A percentile compares a stretch with the other conserved stretches of the same genome.
Evolutionary conservation across 2,888 invertebrate species (phyloP).

Genomic region (Pachydiplax longipennis): DNA sequence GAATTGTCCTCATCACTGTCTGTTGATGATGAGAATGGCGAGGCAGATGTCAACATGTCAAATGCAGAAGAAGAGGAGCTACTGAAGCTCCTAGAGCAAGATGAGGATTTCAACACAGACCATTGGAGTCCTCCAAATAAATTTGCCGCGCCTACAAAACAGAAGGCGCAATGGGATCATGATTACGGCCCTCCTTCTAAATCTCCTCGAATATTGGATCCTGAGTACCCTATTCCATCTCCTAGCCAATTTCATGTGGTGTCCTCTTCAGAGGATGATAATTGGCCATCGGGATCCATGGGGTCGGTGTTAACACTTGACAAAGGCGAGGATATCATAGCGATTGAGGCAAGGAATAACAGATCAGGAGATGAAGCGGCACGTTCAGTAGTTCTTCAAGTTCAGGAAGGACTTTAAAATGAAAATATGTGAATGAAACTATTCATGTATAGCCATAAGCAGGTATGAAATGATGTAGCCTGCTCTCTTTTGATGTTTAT

Average conservation of each 20-base stretch:
- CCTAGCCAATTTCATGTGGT: not conserved
- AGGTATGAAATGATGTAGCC: not conserved
- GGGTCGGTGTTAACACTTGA: not conserved
- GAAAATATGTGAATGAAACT: not conserved
- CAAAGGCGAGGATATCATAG: constrained; percentile 27
- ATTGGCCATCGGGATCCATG: constrained; percentile 45
- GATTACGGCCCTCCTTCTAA: constrained; percentile 52
- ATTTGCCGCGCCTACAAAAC: not conserved
- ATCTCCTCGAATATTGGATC: constrained; percentile 46
- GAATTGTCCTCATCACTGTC: constrained; percentile 51
- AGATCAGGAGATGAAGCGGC: constrained; percentile 27
- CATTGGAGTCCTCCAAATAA: constrained; percentile 1
- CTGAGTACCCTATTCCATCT: not conserved
- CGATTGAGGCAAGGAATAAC: constrained; percentile 41
- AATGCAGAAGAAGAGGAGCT: constrained; percentile 57
- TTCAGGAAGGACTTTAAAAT: constrained; percentile 26
- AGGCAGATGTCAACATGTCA: constrained; percentile 49
- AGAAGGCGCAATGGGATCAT: constrained; percentile 48
- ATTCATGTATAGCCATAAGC: not conserved
- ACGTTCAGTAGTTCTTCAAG: constrained; percentile 45
- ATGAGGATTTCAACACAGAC: constrained; percentile 10
- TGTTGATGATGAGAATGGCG: constrained; percentile 46
- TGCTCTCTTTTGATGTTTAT: not conserved
- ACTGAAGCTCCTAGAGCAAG: constrained; percentile 52
- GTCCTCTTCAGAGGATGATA: constrained; percentile 44